These are phyloP conservation scores for Masnerella sp. DNA, from an alignment of 2,888 invertebrate genomes.

Conservation along the genomic window DNA sequence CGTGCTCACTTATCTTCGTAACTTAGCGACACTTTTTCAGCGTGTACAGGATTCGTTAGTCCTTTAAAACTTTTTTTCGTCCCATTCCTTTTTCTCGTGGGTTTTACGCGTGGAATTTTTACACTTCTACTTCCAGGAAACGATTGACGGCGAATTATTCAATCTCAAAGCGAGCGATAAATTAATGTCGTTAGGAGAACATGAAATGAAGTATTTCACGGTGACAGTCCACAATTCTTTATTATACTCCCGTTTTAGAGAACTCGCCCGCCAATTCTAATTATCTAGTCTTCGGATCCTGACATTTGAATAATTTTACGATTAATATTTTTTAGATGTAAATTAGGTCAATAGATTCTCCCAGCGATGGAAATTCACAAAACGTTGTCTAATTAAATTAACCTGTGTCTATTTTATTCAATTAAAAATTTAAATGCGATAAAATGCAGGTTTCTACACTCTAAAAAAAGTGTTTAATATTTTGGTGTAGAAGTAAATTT, in stretches of 20 bases:
- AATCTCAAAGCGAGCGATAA: slow-evolving; percentile 57
- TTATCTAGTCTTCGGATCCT: slow-evolving; percentile 48
- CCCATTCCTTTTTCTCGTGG: slow-evolving; percentile 35
- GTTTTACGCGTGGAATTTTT: slow-evolving; percentile 54
- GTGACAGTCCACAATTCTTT: slow-evolving; percentile 54
- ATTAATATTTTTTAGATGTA: slow-evolving; percentile 56
- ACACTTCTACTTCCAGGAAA: slow-evolving; percentile 58
- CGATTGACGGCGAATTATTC: slow-evolving; percentile 55
- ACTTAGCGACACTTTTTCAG: slow-evolving; percentile 36
- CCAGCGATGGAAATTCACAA: background rate
- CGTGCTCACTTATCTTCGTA: slow-evolving; percentile 27
- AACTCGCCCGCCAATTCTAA: slow-evolving; percentile 52
- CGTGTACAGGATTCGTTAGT: slow-evolving; percentile 46
- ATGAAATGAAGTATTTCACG: slow-evolving; percentile 58
- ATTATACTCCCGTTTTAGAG: slow-evolving; percentile 46
- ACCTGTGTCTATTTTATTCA: too few species aligned
- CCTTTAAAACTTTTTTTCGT: slow-evolving; percentile 33
- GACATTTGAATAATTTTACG: slow-evolving; percentile 58
- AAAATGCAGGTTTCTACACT: too few species aligned
- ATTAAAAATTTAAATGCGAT: too few species aligned
- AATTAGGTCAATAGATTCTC: slow-evolving; percentile 50
- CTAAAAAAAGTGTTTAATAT: too few species aligned
- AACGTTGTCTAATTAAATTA: too few species aligned
- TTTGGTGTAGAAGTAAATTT: too few species aligned
- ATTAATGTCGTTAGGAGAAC: slow-evolving; percentile 59